phyloP scores from a whole-genome alignment of 2,113 vertebrate genomes.

The Otis tarda region DNA sequence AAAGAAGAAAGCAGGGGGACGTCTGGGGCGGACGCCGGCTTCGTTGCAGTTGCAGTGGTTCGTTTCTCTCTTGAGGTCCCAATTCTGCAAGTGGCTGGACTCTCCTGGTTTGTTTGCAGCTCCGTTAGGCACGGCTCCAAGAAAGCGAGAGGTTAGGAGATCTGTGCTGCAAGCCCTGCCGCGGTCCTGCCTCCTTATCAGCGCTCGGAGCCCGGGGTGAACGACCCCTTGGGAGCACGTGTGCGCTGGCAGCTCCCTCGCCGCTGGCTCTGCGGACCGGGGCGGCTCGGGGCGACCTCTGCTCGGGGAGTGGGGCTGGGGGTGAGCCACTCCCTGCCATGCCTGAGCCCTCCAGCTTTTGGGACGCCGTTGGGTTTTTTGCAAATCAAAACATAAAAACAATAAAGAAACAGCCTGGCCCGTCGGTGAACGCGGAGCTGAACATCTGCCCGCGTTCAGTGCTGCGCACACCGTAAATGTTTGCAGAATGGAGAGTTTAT shows the following conservation, averaged over 20 bases:
- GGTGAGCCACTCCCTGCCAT: neutral
- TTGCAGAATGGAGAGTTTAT: neutral
- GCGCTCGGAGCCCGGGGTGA: neutral
- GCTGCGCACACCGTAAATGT: rapidly evolving
- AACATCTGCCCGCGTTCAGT: rapidly evolving
- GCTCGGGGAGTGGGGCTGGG: rapidly evolving
- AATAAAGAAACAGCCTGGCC: neutral
- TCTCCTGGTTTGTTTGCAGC: neutral
- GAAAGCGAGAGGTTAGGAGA: conserved; percentile 11
- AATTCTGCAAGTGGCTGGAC: neutral
- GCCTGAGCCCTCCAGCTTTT: neutral
- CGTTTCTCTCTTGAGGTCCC: neutral
- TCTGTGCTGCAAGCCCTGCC: neutral
- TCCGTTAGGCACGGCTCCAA: neutral
- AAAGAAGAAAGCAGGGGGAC: neutral
- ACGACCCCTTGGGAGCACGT: rapidly evolving
- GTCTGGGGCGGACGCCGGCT: neutral
- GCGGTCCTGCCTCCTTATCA: neutral
- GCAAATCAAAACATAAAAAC: neutral
- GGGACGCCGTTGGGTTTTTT: neutral
- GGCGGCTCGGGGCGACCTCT: neutral
- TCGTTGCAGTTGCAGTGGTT: neutral
- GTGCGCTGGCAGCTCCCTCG: rapidly evolving
- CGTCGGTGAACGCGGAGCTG: rapidly evolving
- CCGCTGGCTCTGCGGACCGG: neutral